Evolutionary conservation across 2,797 vertebrate species (phyloP).

Genomic region (Leptoclinus maculatus): DNA sequence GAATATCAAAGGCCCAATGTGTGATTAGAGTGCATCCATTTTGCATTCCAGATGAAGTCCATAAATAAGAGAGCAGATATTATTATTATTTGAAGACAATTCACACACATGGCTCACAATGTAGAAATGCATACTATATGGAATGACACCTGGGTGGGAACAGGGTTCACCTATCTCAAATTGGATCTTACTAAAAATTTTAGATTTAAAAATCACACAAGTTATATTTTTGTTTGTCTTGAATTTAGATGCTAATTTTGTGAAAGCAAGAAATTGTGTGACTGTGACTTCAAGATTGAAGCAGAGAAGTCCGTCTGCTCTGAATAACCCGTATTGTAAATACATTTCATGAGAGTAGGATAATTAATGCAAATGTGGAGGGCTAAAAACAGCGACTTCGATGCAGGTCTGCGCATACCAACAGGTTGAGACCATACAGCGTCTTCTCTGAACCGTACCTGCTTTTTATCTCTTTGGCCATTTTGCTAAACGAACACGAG

Average conservation of each 20-base stretch:
- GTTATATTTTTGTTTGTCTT: not conserved
- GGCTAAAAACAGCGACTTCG: constrained; percentile 49
- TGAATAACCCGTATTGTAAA: constrained; percentile 32
- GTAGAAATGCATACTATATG: constrained; percentile 10
- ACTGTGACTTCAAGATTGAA: constrained; percentile 2
- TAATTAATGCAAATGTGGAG: constrained; percentile 67
- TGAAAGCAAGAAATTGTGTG: not conserved
- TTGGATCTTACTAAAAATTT: not conserved
- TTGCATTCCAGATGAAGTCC: not conserved
- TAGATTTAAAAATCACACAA: not conserved
- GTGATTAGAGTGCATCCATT: not conserved
- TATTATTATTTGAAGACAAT: not conserved
- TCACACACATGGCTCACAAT: not conserved
- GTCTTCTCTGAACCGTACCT: constrained; percentile 60
- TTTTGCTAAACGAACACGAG: constrained; percentile 66
- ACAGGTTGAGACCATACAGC: constrained; percentile 51
- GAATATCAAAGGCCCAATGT: not conserved
- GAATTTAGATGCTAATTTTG: not conserved
- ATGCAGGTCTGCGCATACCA: constrained; percentile 53
- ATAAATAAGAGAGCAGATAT: not conserved
- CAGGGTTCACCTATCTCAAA: not conserved
- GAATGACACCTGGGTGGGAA: not conserved
- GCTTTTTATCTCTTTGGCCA: constrained; percentile 61
- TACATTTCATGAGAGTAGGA: constrained; percentile 34
- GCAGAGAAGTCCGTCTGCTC: constrained; percentile 38